Evolutionary conservation across 2,113 vertebrate species (phyloP).

Genomic region (Uria aalge): DNA sequence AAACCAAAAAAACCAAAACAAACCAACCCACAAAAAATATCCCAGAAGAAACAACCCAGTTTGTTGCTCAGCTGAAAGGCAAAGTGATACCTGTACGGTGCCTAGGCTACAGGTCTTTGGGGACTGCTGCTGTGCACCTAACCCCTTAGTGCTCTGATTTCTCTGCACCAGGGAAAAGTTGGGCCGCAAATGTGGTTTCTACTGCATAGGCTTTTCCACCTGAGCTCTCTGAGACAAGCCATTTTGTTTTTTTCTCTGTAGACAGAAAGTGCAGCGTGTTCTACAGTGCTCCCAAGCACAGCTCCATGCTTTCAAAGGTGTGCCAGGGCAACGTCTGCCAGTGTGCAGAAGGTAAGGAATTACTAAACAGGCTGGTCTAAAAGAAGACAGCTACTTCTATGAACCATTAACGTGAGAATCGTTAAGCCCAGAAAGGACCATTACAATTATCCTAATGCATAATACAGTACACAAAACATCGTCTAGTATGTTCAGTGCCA

Average conservation of each 20-base stretch:
- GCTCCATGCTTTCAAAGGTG: conserved; percentile 66
- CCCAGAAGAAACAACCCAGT: background rate
- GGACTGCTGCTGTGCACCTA: background rate
- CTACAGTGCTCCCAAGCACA: conserved; percentile 68
- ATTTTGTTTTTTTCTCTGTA: background rate
- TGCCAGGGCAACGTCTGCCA: conserved; percentile 58
- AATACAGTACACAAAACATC: background rate
- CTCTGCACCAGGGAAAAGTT: background rate
- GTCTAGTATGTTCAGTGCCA: background rate
- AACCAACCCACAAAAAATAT: background rate
- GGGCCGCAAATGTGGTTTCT: background rate
- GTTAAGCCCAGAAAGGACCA: background rate
- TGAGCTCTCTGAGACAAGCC: background rate
- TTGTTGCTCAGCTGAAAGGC: background rate
- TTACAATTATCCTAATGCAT: background rate
- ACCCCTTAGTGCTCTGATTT: background rate
- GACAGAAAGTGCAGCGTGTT: conserved; percentile 69
- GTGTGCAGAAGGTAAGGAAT: conserved; percentile 73
- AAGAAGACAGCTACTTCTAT: background rate
- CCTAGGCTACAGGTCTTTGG: background rate
- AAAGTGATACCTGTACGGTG: background rate
- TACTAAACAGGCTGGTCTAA: background rate
- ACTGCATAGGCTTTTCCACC: background rate
- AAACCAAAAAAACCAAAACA: background rate
- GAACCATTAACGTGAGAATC: background rate